phyloP scores from a whole-genome alignment of 2,113 vertebrate genomes.

The Laterallus jamaicensis region DNA sequence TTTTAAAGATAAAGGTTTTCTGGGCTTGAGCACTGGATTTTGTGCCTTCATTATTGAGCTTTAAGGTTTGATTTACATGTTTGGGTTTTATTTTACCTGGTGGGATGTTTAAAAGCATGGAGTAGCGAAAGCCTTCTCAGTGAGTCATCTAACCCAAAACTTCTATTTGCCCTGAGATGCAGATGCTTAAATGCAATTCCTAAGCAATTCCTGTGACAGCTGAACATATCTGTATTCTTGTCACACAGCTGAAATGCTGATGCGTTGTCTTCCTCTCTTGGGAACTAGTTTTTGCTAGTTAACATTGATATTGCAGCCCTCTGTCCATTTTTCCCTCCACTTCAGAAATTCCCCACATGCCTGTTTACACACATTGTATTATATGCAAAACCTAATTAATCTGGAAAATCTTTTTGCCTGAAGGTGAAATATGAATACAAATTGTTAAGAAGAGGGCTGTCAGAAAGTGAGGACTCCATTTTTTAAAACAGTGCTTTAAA shows the following conservation, averaged over 20 bases:
- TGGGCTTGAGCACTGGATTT: not conserved
- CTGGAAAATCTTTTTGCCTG: not conserved
- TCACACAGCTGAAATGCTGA: not conserved
- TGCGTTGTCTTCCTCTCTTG: not conserved
- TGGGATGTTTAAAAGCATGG: not conserved
- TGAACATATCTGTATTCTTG: not conserved
- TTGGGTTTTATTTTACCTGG: not conserved
- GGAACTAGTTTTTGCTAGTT: not conserved
- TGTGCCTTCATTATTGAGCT: not conserved
- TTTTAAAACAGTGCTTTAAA: not conserved
- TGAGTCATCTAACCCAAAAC: not conserved
- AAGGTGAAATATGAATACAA: not conserved
- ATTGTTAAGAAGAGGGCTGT: not conserved
- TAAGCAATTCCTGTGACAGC: not conserved
- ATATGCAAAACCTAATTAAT: conserved; percentile 3
- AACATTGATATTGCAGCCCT: not conserved
- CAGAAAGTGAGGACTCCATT: not conserved
- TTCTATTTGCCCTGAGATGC: not conserved
- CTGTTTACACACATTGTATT: not conserved
- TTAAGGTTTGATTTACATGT: not conserved
- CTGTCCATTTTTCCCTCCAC: not conserved
- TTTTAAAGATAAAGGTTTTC: not conserved
- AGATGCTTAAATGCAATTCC: not conserved
- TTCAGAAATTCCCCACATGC: not conserved
- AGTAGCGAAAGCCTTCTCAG: not conserved